Base-by-base conservation (phyloP, 2,797 vertebrate species). In the Selene dorsalis region DNA sequence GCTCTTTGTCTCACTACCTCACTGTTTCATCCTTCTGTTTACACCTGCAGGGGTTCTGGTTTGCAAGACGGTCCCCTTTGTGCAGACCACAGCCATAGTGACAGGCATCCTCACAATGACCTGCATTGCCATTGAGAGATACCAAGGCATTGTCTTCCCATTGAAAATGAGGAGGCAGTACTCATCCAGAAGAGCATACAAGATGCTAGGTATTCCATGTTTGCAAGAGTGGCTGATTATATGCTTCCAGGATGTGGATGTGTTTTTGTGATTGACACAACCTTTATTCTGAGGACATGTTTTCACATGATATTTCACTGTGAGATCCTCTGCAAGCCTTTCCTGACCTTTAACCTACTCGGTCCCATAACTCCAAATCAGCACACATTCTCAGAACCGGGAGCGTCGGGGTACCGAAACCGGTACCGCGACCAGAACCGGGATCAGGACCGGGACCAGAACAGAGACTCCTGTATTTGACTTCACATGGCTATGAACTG, bases 21-120 rank as follows among this genome's bases (percentile, higher is more conserved):
- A 35, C 18, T 73, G 11, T 50, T 58, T 61, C 2, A 0, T 48
- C 17, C 2, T 2, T 73, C 12, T 84, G 3, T 58, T 80, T 77
- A 48, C 76, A 52, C 50, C 70, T 83, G 5, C 67, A 96, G 95
- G 95, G 0, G 95, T 95, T 38, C 86, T 96, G 50, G 94, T 96
- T 47, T 96, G 96, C 83, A 96, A 96, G 85, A 95, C 94, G 0
- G 94, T 96, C 72, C 95, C 96, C 2, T 96, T 96, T 83, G 94
- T 96, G 1, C 96, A 96, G 91, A 96, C 95, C 2, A 96, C 94
- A 2, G 96, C 95, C 60, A 95, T 96, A 22, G 95, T 95, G 63
- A 96, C 95, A 0, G 94, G 96, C 18, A 96, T 96, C 79, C 94
- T 96, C 55, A 96, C 95, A 0, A 96, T 96, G 96, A 95, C 95